These are phyloP conservation scores for Ophraella communa DNA, from an alignment of 2,888 invertebrate genomes.

Conservation along the genomic window DNA sequence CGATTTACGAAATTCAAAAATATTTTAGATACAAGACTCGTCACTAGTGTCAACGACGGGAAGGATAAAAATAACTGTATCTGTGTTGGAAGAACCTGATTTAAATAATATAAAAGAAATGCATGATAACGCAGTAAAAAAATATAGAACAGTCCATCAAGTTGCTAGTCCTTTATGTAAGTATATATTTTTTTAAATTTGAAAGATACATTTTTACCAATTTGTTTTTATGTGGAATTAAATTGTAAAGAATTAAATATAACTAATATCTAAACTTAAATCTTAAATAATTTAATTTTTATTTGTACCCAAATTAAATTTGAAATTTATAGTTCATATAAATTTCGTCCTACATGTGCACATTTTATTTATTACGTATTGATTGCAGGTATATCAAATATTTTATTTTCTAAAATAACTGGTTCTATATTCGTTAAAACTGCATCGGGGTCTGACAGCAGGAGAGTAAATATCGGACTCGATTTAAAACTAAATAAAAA, in stretches of 20 bases:
- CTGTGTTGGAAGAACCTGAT: slow-evolving; percentile 63
- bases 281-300: too few relatives aligned
- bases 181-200: slow-evolving; percentile 22
- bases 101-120: slow-evolving; percentile 53
- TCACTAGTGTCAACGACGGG: slow-evolving; percentile 64
- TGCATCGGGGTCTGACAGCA: slow-evolving; percentile 46
- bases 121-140: slow-evolving; percentile 51
- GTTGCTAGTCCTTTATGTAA: slow-evolving; percentile 68
- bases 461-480: slow-evolving; percentile 83
- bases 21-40: slow-evolving; percentile 65
- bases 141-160: slow-evolving; percentile 65
- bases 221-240: too few relatives aligned
- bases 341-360: background rate
- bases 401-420: slow-evolving; percentile 84
- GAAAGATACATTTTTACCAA: too few relatives aligned
- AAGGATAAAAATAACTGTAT: slow-evolving; percentile 67
- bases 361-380: too few relatives aligned
- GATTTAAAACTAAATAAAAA: slow-evolving; percentile 88
- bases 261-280: too few relatives aligned
- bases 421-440: slow-evolving; percentile 77
- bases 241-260: too few relatives aligned
- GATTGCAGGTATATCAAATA: slow-evolving; percentile 68
- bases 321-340: too few relatives aligned
- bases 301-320: too few relatives aligned
- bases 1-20: background rate